Evolutionary conservation across 2,113 vertebrate genomes (phyloP).

Genomic region (Semnopithecus entellus): DNA sequence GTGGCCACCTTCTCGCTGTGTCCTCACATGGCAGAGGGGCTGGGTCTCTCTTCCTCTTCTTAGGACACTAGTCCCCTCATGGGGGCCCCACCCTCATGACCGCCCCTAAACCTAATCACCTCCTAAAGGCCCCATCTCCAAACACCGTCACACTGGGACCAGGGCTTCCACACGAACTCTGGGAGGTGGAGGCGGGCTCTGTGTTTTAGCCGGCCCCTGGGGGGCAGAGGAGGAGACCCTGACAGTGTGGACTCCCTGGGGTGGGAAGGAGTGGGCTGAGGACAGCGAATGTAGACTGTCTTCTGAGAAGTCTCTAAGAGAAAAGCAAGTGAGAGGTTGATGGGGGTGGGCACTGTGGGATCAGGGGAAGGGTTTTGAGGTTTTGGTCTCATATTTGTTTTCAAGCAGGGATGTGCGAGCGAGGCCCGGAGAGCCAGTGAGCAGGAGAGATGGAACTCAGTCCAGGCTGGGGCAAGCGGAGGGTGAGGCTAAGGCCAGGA

Average conservation of each 20-base stretch:
- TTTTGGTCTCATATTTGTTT: background rate
- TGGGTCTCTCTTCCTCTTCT: background rate
- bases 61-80: background rate
- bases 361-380: background rate
- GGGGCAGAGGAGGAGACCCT: no score
- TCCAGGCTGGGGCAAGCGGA: background rate
- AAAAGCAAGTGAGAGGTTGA: background rate
- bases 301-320: no score
- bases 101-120: background rate
- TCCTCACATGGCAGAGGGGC: background rate
- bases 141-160: background rate
- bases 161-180: background rate
- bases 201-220: no score
- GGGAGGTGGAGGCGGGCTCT: no score
- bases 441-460: background rate
- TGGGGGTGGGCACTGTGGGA: background rate
- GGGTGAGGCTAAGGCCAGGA: background rate
- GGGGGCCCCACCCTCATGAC: background rate
- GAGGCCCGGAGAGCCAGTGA: background rate
- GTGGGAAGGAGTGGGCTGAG: background rate
- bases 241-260: no score
- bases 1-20: accelerated
- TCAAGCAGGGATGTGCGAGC: no score
- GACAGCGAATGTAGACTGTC: background rate
- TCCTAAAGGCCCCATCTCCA: background rate